Evolutionary conservation across 1,140 invertebrate species (phyloP), one percentile per base, ranked within the genome.

Genomic region (Dendroctonus valens): DNA sequence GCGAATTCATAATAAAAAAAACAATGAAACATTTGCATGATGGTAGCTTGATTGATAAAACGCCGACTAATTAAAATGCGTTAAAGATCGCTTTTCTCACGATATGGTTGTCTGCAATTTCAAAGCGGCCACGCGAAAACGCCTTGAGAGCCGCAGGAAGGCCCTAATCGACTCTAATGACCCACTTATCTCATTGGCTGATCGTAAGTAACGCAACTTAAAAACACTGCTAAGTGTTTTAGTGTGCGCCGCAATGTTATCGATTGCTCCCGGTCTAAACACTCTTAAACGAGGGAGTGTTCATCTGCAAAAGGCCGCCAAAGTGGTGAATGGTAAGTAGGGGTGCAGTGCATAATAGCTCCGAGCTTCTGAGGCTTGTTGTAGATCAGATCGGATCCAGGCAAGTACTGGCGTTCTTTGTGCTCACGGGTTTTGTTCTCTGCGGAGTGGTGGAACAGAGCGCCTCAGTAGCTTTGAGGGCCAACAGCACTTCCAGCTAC

Each of bases 371-470:
- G 50, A 52, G 0, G 9, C 15, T n/a, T 52, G 1, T 15, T 52
- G 26, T 4, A 84, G 83, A 82, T 59, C 80, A 82, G 39, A 81
- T 84, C 15, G 78, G 82, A 63, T 82, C 81, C 5, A 76, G 81
- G 55, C 82, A 83, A 60, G 75, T 84, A 26, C 78, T 84, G 4
- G 81, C 80, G 26, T 74, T 79, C 2, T 76, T 84, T 5, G 80
- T 84, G 0, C 78, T 82, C n/a, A 79, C 81, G 12, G 83, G 82
- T 5, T 84, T 83, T 67, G 81, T 83, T 11, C 73, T 84, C n/a
- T 82, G 81, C 46, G 83, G 83, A 7, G 79, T 83, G 5, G 82
- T 84, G 0, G 83, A 84, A 69, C 81, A 83, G 49, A 83, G 82
- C 53, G 83, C 82, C 2, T 84, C 82, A 4, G 83, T 84, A 5